Evolutionary conservation across 2,113 vertebrate genomes (phyloP).

Genomic region (Synchiropus splendidus): DNA sequence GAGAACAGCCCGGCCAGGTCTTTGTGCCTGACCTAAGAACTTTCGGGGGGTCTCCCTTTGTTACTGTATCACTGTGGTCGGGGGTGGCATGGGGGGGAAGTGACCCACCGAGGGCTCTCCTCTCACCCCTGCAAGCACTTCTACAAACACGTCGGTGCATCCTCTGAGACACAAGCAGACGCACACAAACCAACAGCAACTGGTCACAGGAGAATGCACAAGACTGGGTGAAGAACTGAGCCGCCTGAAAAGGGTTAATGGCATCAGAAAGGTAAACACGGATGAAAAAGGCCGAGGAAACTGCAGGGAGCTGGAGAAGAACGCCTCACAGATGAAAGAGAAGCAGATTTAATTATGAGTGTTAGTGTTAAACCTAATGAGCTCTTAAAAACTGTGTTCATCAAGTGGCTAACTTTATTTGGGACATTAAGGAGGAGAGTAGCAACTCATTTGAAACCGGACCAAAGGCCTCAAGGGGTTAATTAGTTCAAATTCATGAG

Average conservation of each 20-base stretch:
- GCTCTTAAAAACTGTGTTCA: slow-evolving; percentile 49
- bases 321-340: slow-evolving; percentile 28
- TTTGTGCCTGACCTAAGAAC: slow-evolving; percentile 58
- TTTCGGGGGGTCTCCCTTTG: slow-evolving; percentile 50
- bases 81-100: slow-evolving; percentile 32
- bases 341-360: slow-evolving; percentile 50
- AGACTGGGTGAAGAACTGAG: slow-evolving; percentile 44
- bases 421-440: slow-evolving; percentile 26
- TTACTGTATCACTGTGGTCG: slow-evolving; percentile 58
- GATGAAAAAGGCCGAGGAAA: slow-evolving; percentile 37
- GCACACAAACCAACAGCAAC: slow-evolving; percentile 23
- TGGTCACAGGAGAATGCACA: slow-evolving; percentile 56
- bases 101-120: slow-evolving; percentile 62
- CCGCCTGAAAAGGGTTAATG: slow-evolving; percentile 50
- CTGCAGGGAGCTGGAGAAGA: slow-evolving; percentile 20
- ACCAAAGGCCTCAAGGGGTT: slow-evolving; percentile 32
- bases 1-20: slow-evolving; percentile 47
- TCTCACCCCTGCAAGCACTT: slow-evolving; percentile 65
- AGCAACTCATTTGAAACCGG: slow-evolving; percentile 37
- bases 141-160: slow-evolving; percentile 47
- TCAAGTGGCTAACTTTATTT: slow-evolving; percentile 58
- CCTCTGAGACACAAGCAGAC: slow-evolving; percentile 24
- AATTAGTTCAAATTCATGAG: slow-evolving; percentile 31
- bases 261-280: slow-evolving; percentile 53
- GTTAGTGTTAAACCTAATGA: slow-evolving; percentile 46